Evolutionary conservation across 1,140 invertebrate genomes (phyloP).

Genomic region (Potamilus streckersoni): DNA sequence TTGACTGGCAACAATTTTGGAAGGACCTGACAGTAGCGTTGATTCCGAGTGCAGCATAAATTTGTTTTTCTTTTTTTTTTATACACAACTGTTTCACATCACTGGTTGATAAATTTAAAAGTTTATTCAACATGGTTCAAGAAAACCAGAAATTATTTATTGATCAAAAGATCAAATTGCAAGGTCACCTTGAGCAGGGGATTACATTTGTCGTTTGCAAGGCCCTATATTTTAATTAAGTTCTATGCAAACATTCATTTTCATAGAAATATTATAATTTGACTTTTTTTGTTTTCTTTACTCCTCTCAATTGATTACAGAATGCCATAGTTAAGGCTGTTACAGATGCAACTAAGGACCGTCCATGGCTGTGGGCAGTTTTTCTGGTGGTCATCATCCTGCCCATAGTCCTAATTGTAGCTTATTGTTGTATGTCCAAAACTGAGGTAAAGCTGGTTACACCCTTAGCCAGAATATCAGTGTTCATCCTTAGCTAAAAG

Average conservation of each 20-base stretch:
- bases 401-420: conserved; percentile 82
- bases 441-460: conserved; percentile 44
- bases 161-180: not conserved
- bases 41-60: too few relatives aligned
- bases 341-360: conserved; percentile 84
- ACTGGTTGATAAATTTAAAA: too few relatives aligned
- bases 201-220: not conserved
- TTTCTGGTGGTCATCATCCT: conserved; percentile 86
- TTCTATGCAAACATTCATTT: not conserved
- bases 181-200: not conserved
- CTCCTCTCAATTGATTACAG: conserved; percentile 70
- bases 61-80: too few relatives aligned
- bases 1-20: too few relatives aligned
- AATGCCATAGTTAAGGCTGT: conserved; percentile 84
- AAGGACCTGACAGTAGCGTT: too few relatives aligned
- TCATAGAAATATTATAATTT: not conserved
- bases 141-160: not conserved
- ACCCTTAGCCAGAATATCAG: too few relatives aligned
- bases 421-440: conserved; percentile 78
- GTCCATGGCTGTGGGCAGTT: conserved; percentile 91
- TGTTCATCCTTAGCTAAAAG: too few relatives aligned
- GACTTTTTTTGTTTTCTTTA: conserved; percentile 5
- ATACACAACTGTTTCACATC: too few relatives aligned
- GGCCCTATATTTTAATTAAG: not conserved
- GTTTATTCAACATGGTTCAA: too few relatives aligned